Base-by-base conservation (phyloP, 30 jellyfish, hydroid and myxozoan genomes). In the Aurelia aurita complex sp. Pacific region DNA sequence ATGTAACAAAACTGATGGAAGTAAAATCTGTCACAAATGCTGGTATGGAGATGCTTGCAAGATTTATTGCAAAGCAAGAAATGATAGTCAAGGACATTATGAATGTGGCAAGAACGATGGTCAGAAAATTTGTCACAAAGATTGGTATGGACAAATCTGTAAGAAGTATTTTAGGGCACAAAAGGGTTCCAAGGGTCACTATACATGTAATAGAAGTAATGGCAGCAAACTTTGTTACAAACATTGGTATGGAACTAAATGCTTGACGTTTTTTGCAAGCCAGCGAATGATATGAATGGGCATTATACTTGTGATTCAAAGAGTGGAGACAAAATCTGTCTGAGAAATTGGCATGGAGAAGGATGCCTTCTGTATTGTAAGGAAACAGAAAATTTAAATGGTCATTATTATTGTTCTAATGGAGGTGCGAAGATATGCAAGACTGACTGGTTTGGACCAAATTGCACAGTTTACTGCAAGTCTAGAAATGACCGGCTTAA, bases 21-120 rank as follows among this genome's bases (percentile, higher is more conserved):
- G 80, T 13, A 77, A 40, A 55, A 19, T 77, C 2, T 88, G 96
- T 64, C 64, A 67, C 77, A 61, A 63, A 33, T 16, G 79, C 60
- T 88, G 96, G 96, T 88, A 88, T 71, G 91, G 91, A 53, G 16
- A 36, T 5, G 67, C 71, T 13, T 88, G 96, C 50, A 69, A 36
- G 67, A 63, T 63, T 2, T 74, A 55, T 40, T 88, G 96, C 63
- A 16, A 23, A 76, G 86, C 83, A 73, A 71, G 71, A 35, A 72
- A 78, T 60, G 91, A 67, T 9, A 79, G 77, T 19, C 32, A 33
- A 3, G 91, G 82, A 43, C 66, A 70, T 36, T 86, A 76, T 59
- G 82, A 46, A 54, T 86, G 96, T 54, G 73, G 76, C 42, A 35
- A 10, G 7, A 7, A 2, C 3, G 69, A 76, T 66, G 96, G 96